Conservation (phyloP, 1,140 invertebrate genomes). For the Procambarus clarkii region DNA sequence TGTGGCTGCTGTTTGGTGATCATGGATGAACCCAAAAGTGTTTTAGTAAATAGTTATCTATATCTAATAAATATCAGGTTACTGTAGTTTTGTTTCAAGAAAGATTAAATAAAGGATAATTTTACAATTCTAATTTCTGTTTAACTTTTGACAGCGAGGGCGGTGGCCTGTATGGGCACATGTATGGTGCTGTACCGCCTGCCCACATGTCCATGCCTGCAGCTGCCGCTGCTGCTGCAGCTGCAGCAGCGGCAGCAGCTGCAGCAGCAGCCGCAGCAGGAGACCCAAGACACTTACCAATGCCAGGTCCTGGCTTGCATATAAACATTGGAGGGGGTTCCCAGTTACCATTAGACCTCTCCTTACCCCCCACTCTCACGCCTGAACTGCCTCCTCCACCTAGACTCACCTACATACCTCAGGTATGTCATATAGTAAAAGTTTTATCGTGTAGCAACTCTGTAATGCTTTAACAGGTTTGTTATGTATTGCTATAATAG, state of each 20-base stretch:
- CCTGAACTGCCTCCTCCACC: slow-evolving; percentile 70
- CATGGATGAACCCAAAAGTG: no score
- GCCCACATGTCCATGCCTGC: slow-evolving; percentile 62
- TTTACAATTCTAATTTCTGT: background rate
- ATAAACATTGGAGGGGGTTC: slow-evolving; percentile 56
- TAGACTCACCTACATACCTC: slow-evolving; percentile 67
- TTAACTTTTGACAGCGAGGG: slow-evolving; percentile 37
- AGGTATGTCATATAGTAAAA: slow-evolving; percentile 3
- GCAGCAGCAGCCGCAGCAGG: slow-evolving; percentile 64
- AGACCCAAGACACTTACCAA: slow-evolving; percentile 44
- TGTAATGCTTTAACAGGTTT: no score
- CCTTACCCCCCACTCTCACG: slow-evolving; percentile 59
- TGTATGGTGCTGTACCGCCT: slow-evolving; percentile 51
- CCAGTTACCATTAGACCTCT: slow-evolving; percentile 63
- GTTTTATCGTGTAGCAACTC: no score
- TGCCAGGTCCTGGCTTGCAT: slow-evolving; percentile 41
- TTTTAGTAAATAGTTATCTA: no score
- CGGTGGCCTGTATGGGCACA: slow-evolving; percentile 30
- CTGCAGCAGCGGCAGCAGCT: slow-evolving; percentile 52
- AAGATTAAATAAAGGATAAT: background rate
- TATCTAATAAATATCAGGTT: no score
- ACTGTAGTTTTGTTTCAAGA: background rate
- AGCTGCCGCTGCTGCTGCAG: slow-evolving; percentile 69
- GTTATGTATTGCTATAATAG: no score
- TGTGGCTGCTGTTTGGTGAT: no score